These are phyloP conservation scores for Rhabditoides inermis DNA, from an alignment of 2,888 invertebrate genomes.

Conservation along the genomic window DNA sequence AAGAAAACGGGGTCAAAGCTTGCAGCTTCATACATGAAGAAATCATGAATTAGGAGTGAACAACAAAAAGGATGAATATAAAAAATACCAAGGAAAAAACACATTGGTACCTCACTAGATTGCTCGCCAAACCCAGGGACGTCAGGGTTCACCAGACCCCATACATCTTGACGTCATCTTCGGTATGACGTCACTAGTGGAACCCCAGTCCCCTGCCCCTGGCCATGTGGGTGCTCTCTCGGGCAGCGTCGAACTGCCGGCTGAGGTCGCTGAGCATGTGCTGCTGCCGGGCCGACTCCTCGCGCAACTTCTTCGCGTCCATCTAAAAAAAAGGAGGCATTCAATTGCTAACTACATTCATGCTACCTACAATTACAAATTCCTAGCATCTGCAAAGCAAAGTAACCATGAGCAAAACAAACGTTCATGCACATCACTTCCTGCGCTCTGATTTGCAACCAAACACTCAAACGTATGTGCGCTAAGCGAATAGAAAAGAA, in stretches of 20 bases:
- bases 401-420: no score
- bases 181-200: no score
- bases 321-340: constrained; percentile 1
- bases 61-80: no score
- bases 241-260: constrained; percentile 25
- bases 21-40: no score
- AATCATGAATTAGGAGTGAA: no score
- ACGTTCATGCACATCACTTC: constrained; percentile 7
- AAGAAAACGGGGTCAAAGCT: no score
- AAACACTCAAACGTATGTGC: background rate
- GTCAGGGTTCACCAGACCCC: no score
- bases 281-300: constrained; percentile 19
- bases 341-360: background rate
- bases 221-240: constrained; percentile 27
- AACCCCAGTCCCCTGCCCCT: constrained; percentile 30
- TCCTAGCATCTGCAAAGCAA: no score
- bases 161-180: no score
- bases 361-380: background rate
- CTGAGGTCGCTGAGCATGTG: constrained; percentile 25
- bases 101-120: no score
- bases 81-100: no score
- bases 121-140: no score
- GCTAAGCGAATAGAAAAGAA: background rate
- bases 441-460: background rate
- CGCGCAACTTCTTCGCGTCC: constrained; percentile 7